A percentile compares a stretch with the other conserved stretches of the same genome.
phyloP scores from a whole-genome alignment of 2,888 invertebrate genomes.

The Druceiella hillmani region DNA sequence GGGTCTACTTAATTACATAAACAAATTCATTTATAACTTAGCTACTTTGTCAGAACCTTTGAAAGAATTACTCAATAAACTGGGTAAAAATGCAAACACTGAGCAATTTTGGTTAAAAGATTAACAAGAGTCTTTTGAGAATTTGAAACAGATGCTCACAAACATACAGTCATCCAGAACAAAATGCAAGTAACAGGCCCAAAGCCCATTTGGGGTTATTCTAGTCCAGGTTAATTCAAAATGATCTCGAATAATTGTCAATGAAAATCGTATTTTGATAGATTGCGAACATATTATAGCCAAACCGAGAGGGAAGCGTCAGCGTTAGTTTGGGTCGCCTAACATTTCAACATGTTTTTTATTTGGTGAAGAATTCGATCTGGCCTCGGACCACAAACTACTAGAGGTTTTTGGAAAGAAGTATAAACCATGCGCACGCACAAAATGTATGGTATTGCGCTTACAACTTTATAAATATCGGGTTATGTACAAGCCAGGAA shows the following conservation, averaged over 20 bases:
- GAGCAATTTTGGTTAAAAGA: background rate
- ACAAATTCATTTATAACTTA: no score
- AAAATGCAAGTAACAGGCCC: conserved; percentile 28
- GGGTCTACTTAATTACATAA: no score
- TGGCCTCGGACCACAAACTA: conserved; percentile 21
- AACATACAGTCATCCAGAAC: no score
- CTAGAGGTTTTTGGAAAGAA: conserved; percentile 26
- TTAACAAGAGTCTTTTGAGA: conserved; percentile 6
- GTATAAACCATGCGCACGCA: conserved; percentile 19
- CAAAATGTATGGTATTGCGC: conserved; percentile 22
- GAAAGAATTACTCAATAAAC: no score
- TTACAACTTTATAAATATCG: conserved; percentile 20
- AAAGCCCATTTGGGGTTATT: conserved; percentile 27
- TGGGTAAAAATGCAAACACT: conserved; percentile 14
- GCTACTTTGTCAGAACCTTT: no score
- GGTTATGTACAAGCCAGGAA: conserved; percentile 17
- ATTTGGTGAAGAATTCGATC: conserved; percentile 31
- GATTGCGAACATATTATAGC: conserved; percentile 28
- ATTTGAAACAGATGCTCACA: no score
- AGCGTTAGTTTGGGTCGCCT: conserved; percentile 24
- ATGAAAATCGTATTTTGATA: conserved; percentile 30
- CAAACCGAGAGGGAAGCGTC: conserved; percentile 25
- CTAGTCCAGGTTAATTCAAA: conserved; percentile 24
- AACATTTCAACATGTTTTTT: conserved; percentile 33
- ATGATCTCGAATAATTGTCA: conserved; percentile 28